Evolutionary conservation across 2,888 invertebrate genomes (phyloP).

Genomic region (Loripinus fragilis): DNA sequence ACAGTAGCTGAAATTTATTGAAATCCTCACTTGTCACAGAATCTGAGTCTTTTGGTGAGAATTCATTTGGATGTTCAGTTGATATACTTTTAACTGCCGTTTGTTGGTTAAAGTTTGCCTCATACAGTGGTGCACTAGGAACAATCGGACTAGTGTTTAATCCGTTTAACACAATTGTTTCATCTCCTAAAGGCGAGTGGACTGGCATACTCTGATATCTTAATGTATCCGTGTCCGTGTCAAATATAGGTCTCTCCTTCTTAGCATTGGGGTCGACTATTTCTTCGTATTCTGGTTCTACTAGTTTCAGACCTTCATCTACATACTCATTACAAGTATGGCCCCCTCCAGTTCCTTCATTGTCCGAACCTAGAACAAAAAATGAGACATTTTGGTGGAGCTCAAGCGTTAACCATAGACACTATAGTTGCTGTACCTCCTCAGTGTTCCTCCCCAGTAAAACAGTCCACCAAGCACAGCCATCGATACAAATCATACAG

Average conservation of each 20-base stretch:
- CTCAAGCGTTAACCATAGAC: too few relatives aligned
- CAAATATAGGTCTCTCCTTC: not conserved
- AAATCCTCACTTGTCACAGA: not conserved
- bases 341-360: conserved; percentile 31
- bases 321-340: conserved; percentile 56
- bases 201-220: conserved; percentile 38
- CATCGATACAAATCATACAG: too few relatives aligned
- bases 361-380: conserved; percentile 38
- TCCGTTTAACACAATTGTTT: conserved; percentile 23
- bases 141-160: conserved; percentile 39
- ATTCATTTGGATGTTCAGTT: conserved; percentile 38
- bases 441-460: too few relatives aligned
- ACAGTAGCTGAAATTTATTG: not conserved
- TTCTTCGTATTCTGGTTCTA: conserved; percentile 68
- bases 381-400: too few relatives aligned
- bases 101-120: conserved; percentile 44
- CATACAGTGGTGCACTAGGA: conserved; percentile 53
- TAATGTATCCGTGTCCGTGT: not conserved
- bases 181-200: not conserved
- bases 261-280: conserved; percentile 43
- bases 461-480: too few relatives aligned
- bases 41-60: not conserved
- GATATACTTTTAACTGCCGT: conserved; percentile 41
- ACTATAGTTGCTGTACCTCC: too few relatives aligned
- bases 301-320: conserved; percentile 52